Conservation (phyloP, 2,797 vertebrate species). For the Thunnus albacares region DNA sequence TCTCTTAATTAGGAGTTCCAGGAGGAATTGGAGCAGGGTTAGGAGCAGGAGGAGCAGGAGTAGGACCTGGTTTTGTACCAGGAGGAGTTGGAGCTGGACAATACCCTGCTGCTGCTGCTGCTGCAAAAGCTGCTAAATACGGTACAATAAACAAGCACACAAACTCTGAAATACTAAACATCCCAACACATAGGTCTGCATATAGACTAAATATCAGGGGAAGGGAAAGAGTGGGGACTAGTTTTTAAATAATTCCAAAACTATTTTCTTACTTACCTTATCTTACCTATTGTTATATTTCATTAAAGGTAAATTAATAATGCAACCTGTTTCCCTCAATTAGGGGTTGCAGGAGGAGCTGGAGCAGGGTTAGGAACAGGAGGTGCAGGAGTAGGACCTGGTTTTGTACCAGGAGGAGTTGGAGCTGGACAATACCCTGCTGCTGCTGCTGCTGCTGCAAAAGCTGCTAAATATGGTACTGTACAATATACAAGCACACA, state of each 20-base stretch:
- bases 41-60: constrained; percentile 17
- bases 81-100: constrained; percentile 32
- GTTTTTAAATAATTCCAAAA: too few relatives aligned
- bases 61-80: constrained; percentile 5
- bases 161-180: too few relatives aligned
- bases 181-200: neutral
- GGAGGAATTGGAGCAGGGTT: constrained; percentile 29
- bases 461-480: constrained; percentile 73
- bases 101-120: constrained; percentile 13
- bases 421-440: constrained; percentile 43
- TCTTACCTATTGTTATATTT: neutral
- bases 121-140: too few relatives aligned
- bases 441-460: constrained; percentile 60
- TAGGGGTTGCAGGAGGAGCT: neutral
- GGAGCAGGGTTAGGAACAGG: constrained; percentile 26
- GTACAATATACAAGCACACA: neutral
- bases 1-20: constrained; percentile 1
- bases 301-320: neutral
- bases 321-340: neutral
- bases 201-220: too few relatives aligned
- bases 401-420: neutral
- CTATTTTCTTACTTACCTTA: neutral
- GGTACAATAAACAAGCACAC: too few relatives aligned
- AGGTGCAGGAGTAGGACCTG: constrained; percentile 28
- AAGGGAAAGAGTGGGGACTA: too few relatives aligned